Percentiles rank a stretch among this genome's conserved stretches.
Conservation (phyloP, 2,888 invertebrate genomes). For the Leptogaster cylindrica region DNA sequence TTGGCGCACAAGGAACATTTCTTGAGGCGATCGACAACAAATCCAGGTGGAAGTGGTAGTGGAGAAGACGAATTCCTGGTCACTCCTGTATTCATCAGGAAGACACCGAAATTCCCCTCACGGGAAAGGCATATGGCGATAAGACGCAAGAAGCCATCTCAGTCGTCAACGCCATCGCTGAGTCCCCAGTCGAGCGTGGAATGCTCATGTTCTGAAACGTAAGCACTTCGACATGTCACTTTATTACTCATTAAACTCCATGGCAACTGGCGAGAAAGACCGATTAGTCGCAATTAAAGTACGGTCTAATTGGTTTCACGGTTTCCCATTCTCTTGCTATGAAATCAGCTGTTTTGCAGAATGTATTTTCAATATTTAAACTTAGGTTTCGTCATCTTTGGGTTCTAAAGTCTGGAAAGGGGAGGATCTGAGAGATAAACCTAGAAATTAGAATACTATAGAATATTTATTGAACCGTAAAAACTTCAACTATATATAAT, state of each 20-base stretch:
- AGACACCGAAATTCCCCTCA: constrained; percentile 71
- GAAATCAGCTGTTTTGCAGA: too few species aligned
- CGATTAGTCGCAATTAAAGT: too few species aligned
- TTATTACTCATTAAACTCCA: neutral
- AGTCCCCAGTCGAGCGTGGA: constrained; percentile 48
- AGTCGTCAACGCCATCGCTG: constrained; percentile 42
- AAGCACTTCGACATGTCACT: constrained; percentile 11
- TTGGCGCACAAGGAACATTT: constrained; percentile 42
- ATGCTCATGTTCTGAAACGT: constrained; percentile 44
- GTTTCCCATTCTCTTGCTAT: too few species aligned
- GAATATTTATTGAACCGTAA: too few species aligned
- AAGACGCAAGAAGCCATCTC: constrained; percentile 64
- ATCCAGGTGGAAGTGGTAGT: neutral
- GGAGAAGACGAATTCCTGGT: constrained; percentile 51
- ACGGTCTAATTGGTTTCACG: too few species aligned
- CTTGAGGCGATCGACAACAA: constrained; percentile 12
- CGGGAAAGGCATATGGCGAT: constrained; percentile 73
- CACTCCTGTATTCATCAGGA: constrained; percentile 62
- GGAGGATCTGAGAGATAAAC: too few species aligned
- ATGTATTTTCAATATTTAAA: too few species aligned
- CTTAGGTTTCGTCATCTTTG: too few species aligned
- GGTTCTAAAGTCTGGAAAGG: too few species aligned
- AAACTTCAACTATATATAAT: too few species aligned
- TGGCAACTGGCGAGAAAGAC: too few species aligned
- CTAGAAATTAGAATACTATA: too few species aligned